phyloP scores from a whole-genome alignment of 2,797 vertebrate species.

The Brachyrhaphis roseni region DNA sequence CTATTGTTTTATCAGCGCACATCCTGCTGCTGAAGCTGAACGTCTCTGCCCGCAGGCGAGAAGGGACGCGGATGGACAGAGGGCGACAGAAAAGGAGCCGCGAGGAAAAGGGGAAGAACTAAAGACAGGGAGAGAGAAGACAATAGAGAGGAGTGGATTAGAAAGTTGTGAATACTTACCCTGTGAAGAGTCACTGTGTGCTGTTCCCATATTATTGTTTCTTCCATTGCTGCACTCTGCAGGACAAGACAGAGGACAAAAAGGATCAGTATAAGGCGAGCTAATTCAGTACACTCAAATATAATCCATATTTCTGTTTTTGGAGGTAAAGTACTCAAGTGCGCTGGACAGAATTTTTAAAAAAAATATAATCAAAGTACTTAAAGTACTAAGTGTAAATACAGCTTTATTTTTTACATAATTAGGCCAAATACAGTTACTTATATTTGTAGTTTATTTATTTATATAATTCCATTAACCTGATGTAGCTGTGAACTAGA shows the following conservation, averaged over 20 bases:
- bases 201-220: constrained; percentile 99
- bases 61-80: constrained; percentile 44
- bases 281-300: neutral
- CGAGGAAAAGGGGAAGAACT: constrained; percentile 51
- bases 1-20: constrained; percentile 77
- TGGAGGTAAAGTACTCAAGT: neutral
- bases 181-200: constrained; percentile 99
- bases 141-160: constrained; percentile 52
- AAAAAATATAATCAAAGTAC: neutral
- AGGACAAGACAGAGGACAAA: constrained; percentile 51
- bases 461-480: neutral
- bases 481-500: neutral
- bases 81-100: constrained; percentile 33
- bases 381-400: neutral
- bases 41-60: constrained; percentile 39
- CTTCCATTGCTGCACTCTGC: constrained; percentile 97
- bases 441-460: neutral
- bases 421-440: neutral
- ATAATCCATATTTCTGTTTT: neutral
- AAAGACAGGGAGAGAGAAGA: constrained; percentile 21
- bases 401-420: neutral
- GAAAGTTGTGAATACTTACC: constrained; percentile 82
- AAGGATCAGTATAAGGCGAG: constrained; percentile 22
- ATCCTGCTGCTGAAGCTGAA: constrained; percentile 79
- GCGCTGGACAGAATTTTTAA: neutral